Percentiles rank a stretch among this genome's conserved stretches.
phyloP scores from a whole-genome alignment of 2,797 vertebrate species.

The Pogoniulus pusillus region DNA sequence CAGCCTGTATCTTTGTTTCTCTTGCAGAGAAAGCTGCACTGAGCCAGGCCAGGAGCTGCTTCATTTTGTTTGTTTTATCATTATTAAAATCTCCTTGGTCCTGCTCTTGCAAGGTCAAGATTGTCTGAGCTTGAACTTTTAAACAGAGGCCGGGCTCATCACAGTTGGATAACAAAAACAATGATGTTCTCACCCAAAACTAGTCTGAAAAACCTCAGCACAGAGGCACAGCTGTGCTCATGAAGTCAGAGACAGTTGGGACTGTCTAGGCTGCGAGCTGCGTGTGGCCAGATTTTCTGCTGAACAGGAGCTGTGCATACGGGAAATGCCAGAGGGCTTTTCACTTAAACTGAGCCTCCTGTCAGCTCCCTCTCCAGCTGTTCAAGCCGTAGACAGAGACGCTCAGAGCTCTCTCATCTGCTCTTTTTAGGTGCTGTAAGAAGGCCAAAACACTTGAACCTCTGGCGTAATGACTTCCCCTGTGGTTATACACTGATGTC shows the following conservation, averaged over 20 bases:
- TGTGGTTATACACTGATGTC: background rate
- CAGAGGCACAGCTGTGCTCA: background rate
- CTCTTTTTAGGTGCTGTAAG: conserved; percentile 23
- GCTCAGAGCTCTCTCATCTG: conserved; percentile 27
- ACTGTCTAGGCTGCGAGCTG: background rate
- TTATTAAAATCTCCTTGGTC: background rate
- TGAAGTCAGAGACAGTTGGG: background rate
- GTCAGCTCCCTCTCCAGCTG: conserved; percentile 31
- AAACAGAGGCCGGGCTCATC: background rate
- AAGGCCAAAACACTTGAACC: conserved; percentile 27
- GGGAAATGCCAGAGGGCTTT: conserved; percentile 56
- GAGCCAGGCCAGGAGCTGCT: background rate
- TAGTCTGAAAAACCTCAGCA: background rate
- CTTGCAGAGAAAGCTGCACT: background rate
- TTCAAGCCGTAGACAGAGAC: background rate
- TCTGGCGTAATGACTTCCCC: background rate
- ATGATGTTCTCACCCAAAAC: background rate
- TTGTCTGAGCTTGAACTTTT: background rate
- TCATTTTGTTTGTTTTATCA: background rate
- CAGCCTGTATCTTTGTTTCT: background rate
- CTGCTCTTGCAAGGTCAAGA: background rate
- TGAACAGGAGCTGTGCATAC: conserved; percentile 4
- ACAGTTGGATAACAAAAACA: background rate
- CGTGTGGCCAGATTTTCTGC: background rate
- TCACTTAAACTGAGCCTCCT: conserved; percentile 27